These are phyloP conservation scores for Meiosimyza decipiens DNA, from an alignment of 2,888 invertebrate species.

Conservation along the genomic window DNA sequence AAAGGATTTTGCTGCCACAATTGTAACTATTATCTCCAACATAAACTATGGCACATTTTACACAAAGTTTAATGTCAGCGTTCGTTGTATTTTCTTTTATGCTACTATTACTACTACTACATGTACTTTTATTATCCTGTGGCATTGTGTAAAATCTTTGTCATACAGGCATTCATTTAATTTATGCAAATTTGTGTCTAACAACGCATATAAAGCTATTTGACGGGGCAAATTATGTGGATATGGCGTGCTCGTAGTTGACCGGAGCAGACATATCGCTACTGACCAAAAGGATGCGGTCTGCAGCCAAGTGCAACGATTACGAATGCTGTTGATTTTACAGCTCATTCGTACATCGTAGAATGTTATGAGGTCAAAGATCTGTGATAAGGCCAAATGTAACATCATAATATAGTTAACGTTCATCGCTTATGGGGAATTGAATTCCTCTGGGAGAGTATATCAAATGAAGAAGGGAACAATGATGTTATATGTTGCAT, in stretches of 20 bases:
- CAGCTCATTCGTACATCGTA: too few relatives aligned
- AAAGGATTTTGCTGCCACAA: constrained; percentile 1
- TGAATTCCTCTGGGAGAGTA: constrained; percentile 19
- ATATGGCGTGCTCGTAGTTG: constrained; percentile 20
- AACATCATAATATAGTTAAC: constrained; percentile 9
- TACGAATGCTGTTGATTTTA: too few relatives aligned
- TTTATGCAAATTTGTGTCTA: constrained; percentile 48
- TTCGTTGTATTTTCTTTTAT: constrained; percentile 15
- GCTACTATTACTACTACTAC: not conserved
- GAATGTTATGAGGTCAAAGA: constrained; percentile 32
- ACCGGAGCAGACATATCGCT: not conserved
- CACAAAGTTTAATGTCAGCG: constrained; percentile 13
- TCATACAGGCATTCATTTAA: constrained; percentile 40
- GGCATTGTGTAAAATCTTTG: constrained; percentile 5
- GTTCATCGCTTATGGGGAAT: constrained; percentile 3
- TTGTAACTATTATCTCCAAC: constrained; percentile 30
- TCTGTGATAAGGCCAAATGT: constrained; percentile 28
- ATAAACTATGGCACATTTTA: constrained; percentile 32
- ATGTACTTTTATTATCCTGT: constrained; percentile 33
- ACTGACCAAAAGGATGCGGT: constrained; percentile 25
- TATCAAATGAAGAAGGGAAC: not conserved
- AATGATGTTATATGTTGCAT: constrained; percentile 10
- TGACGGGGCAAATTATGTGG: constrained; percentile 37
- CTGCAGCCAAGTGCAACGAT: not conserved
- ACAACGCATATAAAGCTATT: constrained; percentile 47